Evolutionary conservation across 2,797 vertebrate species (phyloP).

Genomic region (Myotis vivesi): DNA sequence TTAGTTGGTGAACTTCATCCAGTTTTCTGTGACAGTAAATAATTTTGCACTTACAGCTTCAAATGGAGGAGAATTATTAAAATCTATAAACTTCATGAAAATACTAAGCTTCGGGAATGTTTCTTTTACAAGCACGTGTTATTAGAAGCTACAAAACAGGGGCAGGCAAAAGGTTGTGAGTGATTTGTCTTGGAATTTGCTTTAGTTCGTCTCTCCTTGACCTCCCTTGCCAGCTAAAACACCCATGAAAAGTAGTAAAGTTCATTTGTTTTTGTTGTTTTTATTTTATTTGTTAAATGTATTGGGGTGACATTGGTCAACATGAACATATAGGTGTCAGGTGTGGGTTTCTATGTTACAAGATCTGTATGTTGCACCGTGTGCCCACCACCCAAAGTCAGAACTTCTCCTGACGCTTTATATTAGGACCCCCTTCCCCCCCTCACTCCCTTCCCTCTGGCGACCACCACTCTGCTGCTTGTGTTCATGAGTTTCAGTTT

Average conservation of each 20-base stretch:
- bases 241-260: neutral
- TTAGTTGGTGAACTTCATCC: conserved; percentile 50
- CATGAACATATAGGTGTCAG: too few relatives aligned
- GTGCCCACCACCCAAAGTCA: too few relatives aligned
- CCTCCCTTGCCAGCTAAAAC: neutral
- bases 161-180: neutral
- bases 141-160: neutral
- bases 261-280: too few relatives aligned
- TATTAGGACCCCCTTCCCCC: too few relatives aligned
- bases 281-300: too few relatives aligned
- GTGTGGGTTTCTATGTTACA: too few relatives aligned
- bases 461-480: too few relatives aligned
- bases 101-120: neutral
- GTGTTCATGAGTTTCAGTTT: too few relatives aligned
- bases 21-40: conserved; percentile 48
- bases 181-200: neutral
- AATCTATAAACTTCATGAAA: conserved; percentile 47
- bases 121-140: neutral
- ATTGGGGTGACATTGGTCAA: too few relatives aligned
- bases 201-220: neutral
- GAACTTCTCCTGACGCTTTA: too few relatives aligned
- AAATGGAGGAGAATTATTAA: conserved; percentile 33
- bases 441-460: too few relatives aligned
- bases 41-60: conserved; percentile 26
- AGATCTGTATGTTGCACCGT: too few relatives aligned